A percentile compares a stretch with the other conserved stretches of the same genome.
These are phyloP conservation scores for Lateolabrax maculatus DNA, from an alignment of 2,797 vertebrate genomes.

Conservation along the genomic window DNA sequence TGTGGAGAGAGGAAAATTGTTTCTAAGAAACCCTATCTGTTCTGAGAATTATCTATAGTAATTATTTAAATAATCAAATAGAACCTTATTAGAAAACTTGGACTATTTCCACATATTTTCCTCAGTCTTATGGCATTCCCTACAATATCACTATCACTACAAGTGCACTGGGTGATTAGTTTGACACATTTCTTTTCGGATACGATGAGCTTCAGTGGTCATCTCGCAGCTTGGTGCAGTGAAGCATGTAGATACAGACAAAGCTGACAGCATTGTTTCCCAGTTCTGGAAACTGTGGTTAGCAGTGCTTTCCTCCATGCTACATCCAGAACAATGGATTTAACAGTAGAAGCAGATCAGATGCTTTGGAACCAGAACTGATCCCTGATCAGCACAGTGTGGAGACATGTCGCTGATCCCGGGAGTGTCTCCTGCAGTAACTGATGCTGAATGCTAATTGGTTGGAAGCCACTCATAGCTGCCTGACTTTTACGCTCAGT, in stretches of 20 bases:
- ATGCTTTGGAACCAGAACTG: slow-evolving; percentile 54
- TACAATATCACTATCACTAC: neutral
- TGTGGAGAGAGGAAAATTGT: neutral
- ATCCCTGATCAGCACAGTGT: slow-evolving; percentile 63
- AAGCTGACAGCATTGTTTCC: slow-evolving; percentile 19
- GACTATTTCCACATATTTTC: neutral
- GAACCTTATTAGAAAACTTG: neutral
- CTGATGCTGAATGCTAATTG: slow-evolving; percentile 84
- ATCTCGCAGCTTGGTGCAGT: neutral
- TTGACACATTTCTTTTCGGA: neutral
- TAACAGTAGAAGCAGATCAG: slow-evolving; percentile 40
- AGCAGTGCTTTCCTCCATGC: neutral
- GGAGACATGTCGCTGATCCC: slow-evolving; percentile 62
- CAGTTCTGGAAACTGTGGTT: neutral
- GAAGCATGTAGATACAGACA: slow-evolving; percentile 14
- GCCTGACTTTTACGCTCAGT: slow-evolving; percentile 57
- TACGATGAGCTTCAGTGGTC: slow-evolving; percentile 3
- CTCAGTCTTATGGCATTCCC: neutral
- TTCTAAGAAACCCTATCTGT: neutral
- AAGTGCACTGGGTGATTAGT: neutral
- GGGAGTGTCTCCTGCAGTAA: slow-evolving; percentile 71
- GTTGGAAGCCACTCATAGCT: slow-evolving; percentile 68
- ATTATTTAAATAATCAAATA: slow-evolving; percentile 3
- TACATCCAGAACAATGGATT: slow-evolving; percentile 45
- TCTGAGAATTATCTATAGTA: neutral